These are phyloP conservation scores for Apistogramma diplotaenia DNA, from an alignment of 2,113 vertebrate genomes.

Conservation along the genomic window DNA sequence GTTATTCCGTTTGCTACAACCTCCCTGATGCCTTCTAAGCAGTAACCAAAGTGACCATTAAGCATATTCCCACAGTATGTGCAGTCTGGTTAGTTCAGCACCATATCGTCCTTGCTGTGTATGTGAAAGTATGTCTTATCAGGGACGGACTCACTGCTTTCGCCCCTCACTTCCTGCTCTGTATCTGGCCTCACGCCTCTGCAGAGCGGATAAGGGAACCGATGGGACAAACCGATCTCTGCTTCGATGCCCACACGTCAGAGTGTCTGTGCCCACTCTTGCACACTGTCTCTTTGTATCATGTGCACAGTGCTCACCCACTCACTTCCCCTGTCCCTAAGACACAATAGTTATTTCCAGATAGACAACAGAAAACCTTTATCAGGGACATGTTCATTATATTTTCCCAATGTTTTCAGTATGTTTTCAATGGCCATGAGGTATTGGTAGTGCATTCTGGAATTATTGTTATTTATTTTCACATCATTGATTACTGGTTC, in stretches of 20 bases:
- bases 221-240: conserved; percentile 40
- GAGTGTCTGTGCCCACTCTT: conserved; percentile 28
- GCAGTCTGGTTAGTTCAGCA: not conserved
- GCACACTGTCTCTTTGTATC: conserved; percentile 54
- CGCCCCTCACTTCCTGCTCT: conserved; percentile 64
- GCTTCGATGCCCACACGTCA: conserved; percentile 43
- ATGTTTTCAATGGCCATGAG: not conserved
- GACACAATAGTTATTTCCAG: not conserved
- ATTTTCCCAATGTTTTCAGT: not conserved
- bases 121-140: conserved; percentile 54
- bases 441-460: not conserved
- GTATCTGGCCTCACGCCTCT: conserved; percentile 66
- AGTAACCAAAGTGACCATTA: not conserved
- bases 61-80: not conserved
- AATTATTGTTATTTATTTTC: not conserved
- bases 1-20: not conserved
- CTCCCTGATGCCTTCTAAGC: not conserved
- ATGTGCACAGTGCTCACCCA: conserved; percentile 18
- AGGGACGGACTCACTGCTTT: not conserved
- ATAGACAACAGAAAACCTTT: not conserved
- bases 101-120: not conserved
- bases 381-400: not conserved
- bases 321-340: conserved; percentile 23
- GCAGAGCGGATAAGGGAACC: conserved; percentile 34
- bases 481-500: not conserved